Percentiles rank a stretch among this genome's conserved stretches.
These are phyloP conservation scores for Gryllus longicercus DNA, from an alignment of 2,888 invertebrate species.

Conservation along the genomic window DNA sequence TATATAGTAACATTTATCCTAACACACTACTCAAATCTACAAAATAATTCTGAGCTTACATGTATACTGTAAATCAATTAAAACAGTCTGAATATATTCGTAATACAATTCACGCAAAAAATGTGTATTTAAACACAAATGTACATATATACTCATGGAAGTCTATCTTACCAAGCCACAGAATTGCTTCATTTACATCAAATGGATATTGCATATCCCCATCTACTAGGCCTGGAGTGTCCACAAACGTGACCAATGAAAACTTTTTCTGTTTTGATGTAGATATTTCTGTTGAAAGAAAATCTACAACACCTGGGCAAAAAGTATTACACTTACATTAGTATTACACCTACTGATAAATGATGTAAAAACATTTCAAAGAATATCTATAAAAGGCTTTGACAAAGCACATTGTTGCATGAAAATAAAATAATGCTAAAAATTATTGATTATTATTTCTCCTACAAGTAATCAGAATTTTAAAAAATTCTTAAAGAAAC, in stretches of 20 bases:
- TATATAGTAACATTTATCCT: too few species aligned
- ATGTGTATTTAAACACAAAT: too few species aligned
- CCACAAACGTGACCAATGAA: slow-evolving; percentile 55
- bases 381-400: background rate
- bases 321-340: background rate
- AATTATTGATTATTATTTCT: too few species aligned
- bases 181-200: slow-evolving; percentile 54
- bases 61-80: too few species aligned
- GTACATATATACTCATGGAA: too few species aligned
- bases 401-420: background rate
- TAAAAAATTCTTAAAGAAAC: too few species aligned
- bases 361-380: background rate
- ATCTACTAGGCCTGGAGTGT: slow-evolving; percentile 58
- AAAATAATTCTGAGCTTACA: too few species aligned
- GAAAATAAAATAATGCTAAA: background rate
- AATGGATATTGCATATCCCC: slow-evolving; percentile 59
- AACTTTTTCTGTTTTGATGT: slow-evolving; percentile 57
- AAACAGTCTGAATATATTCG: too few species aligned
- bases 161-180: slow-evolving; percentile 51
- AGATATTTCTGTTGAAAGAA: slow-evolving; percentile 54
- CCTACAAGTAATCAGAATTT: too few species aligned
- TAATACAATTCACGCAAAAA: too few species aligned
- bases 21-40: too few species aligned
- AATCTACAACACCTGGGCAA: slow-evolving; percentile 52
- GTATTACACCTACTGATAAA: background rate